Conservation (phyloP, 2,113 vertebrate genomes). For the Salvelinus namaycush region DNA sequence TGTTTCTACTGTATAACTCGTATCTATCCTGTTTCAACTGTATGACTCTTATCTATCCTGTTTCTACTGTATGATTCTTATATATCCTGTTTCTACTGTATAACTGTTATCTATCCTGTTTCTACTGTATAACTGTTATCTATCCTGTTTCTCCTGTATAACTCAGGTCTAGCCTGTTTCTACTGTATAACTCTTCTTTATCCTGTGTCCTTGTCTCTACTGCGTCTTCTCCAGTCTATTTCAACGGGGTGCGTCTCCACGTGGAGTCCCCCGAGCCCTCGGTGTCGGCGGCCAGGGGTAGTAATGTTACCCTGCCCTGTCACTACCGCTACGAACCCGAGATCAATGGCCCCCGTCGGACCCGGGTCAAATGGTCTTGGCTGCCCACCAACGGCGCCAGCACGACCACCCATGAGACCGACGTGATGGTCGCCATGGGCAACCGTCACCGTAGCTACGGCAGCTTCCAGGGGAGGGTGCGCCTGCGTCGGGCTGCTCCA, state of each 20-base stretch:
- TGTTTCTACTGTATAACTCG: too few species aligned
- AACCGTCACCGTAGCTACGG: constrained; percentile 79
- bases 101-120: not conserved
- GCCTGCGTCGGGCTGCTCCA: constrained; percentile 56
- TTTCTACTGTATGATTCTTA: too few species aligned
- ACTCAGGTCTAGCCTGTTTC: too few species aligned
- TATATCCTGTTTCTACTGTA: too few species aligned
- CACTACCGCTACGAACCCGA: constrained; percentile 78
- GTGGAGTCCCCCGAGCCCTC: constrained; percentile 79
- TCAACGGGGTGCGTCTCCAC: constrained; percentile 77
- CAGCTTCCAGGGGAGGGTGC: constrained; percentile 79
- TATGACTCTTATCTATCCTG: too few species aligned
- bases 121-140: too few species aligned
- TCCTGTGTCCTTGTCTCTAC: not conserved
- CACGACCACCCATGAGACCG: constrained; percentile 67
- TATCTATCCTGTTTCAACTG: too few species aligned
- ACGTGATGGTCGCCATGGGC: constrained; percentile 87
- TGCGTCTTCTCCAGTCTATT: constrained; percentile 62
- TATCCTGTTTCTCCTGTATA: too few species aligned
- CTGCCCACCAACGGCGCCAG: constrained; percentile 67
- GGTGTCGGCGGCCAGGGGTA: constrained; percentile 79
- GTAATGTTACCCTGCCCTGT: constrained; percentile 85
- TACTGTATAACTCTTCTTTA: too few species aligned
- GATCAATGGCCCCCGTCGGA: constrained; percentile 61
- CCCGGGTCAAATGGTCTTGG: constrained; percentile 92